A percentile compares a stretch with the other conserved stretches of the same genome.
Conservation (phyloP, 37 sponge, comb jelly and placozoan genomes). For the Spongilla lacustris region DNA sequence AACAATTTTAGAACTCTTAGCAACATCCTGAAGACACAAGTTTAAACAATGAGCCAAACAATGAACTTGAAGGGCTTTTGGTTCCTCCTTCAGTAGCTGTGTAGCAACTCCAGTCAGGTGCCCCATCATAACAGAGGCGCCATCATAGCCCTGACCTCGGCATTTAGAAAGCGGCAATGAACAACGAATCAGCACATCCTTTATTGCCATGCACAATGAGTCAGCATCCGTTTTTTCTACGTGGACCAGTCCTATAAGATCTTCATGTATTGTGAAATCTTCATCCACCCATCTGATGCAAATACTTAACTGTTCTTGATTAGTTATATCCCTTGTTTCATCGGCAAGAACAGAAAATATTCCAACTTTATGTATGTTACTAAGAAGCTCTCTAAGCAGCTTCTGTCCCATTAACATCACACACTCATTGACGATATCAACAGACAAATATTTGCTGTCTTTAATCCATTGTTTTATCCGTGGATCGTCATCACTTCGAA, state of each 20-base stretch:
- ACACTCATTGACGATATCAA: conserved; percentile 38
- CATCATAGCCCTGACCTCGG: conserved; percentile 59
- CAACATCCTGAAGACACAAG: conserved; percentile 11
- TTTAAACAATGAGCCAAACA: conserved; percentile 23
- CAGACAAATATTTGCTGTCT: conserved; percentile 23
- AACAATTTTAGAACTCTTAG: background rate
- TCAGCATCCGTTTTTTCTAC: conserved; percentile 29
- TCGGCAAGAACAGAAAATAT: no score
- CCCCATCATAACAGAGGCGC: conserved; percentile 46
- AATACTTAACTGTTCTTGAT: conserved; percentile 27
- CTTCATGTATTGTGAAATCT: background rate
- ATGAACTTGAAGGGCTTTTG: conserved; percentile 25
- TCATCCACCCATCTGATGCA: conserved; percentile 34
- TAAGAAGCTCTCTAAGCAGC: no score
- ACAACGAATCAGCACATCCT: conserved; percentile 36
- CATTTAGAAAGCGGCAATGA: conserved; percentile 16
- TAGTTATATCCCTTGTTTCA: conserved; percentile 37
- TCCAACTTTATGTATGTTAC: conserved; percentile 11
- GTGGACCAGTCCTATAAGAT: conserved; percentile 41
- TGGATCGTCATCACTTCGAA: conserved; percentile 16
- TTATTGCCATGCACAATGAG: conserved; percentile 19
- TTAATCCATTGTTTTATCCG: conserved; percentile 13
- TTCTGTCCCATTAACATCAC: background rate
- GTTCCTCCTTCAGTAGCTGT: conserved; percentile 17
- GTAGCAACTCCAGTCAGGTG: conserved; percentile 46